phyloP scores from a whole-genome alignment of 2,888 invertebrate genomes.

The Patella depressa region DNA sequence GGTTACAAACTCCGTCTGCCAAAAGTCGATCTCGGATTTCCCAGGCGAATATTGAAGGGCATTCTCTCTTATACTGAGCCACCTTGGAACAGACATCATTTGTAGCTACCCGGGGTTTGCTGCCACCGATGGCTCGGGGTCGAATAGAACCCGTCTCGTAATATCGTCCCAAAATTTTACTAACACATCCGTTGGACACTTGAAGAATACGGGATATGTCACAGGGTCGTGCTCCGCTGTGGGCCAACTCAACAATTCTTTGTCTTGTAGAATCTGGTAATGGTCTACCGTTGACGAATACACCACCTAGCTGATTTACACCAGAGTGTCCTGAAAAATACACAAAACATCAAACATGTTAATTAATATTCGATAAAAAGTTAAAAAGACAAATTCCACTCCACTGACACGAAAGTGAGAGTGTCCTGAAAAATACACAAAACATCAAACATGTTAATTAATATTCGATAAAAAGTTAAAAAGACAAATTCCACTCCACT shows the following conservation, averaged over 20 bases:
- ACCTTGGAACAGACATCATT: conserved; percentile 96
- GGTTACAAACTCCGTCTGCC: conserved; percentile 89
- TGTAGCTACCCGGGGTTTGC: conserved; percentile 96
- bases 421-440: conserved; percentile 73
- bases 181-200: conserved; percentile 97
- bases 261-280: conserved; percentile 93
- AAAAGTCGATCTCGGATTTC: conserved; percentile 93
- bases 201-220: conserved; percentile 95
- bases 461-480: no score
- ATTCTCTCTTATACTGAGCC: conserved; percentile 91
- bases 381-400: not conserved
- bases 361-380: no score
- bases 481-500: not conserved
- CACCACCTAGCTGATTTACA: conserved; percentile 96
- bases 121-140: conserved; percentile 94
- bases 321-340: conserved; percentile 88
- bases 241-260: conserved; percentile 92
- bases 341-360: not conserved
- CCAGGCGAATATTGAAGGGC: conserved; percentile 97
- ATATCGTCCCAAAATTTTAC: conserved; percentile 96
- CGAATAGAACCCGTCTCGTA: conserved; percentile 97
- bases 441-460: not conserved
- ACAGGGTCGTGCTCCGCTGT: conserved; percentile 94
- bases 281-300: conserved; percentile 96
- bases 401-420: not conserved